Base-by-base conservation (phyloP, 2,797 vertebrate genomes). In the Nyctibius grandis region DNA sequence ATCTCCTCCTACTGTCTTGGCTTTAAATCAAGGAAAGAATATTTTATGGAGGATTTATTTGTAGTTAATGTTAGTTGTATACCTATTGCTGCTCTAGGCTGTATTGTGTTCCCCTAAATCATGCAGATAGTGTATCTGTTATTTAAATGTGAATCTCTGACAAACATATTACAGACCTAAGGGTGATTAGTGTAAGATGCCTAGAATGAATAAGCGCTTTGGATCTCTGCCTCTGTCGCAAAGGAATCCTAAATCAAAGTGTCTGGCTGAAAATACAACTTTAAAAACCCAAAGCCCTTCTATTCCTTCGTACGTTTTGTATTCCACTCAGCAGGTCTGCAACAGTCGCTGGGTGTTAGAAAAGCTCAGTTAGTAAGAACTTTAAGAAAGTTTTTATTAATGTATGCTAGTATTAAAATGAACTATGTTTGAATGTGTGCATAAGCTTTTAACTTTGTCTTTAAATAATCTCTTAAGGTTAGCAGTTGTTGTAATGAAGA, bases 101-200 rank as follows among this genome's bases (percentile, higher is more conserved):
- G 9, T 70, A 44, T 77, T 92, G n/a, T 54, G 25, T 74, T 77
- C 40, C 47, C 60, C 72, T 85, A 94, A 89, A 85, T 94, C 81
- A 33, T 36, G 45, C 38, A 85, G 84, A 26, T 45, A 85, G 56
- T 33, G 60, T 9, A 13, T 67, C 56, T 56, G 51, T 92, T 94
- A 88, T 83, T 89, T 88, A 89, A 93, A 93, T 91, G 73, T 59
- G 82, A 92, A 29, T 83, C 69, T 89, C 76, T 86, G 57, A 92
- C 78, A 95, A 91, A 61, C 25, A 9, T 83, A 51, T 78, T 88
- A 68, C n/a, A 53, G 61, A 36, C 65, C 26, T 59, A 83, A 36
- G 63, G 82, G 54, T 79, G 59, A 93, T 87, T 73, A 53, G 45
- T 77, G 18, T 38, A 33, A 40, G 2, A 81, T 88, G 61, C 20